Percentiles rank a stretch among this genome's conserved stretches.
Conservation (phyloP, 2,888 invertebrate species). For the Nephrotoma flavescens region DNA sequence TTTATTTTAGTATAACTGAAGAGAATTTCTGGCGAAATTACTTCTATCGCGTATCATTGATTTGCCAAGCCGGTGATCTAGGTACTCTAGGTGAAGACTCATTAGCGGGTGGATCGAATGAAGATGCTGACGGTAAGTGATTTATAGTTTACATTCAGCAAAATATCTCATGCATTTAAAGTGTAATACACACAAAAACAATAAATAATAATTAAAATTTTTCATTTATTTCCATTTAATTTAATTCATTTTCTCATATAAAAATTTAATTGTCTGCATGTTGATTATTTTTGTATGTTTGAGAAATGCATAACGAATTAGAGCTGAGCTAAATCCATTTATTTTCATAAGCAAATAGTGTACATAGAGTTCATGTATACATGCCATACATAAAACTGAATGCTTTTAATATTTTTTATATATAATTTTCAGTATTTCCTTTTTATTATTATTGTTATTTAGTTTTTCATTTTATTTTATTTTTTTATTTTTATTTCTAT, state of each 20-base stretch:
- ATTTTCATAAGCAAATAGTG: background rate
- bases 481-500: background rate
- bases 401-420: background rate
- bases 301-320: background rate
- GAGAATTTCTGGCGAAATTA: slow-evolving; percentile 99
- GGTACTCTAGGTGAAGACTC: slow-evolving; percentile 32
- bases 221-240: background rate
- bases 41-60: slow-evolving; percentile 96
- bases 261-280: background rate
- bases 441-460: background rate
- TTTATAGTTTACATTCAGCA: background rate
- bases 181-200: background rate
- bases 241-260: background rate
- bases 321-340: background rate
- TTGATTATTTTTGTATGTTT: background rate
- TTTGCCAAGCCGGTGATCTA: slow-evolving; percentile 87
- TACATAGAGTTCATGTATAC: background rate
- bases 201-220: background rate
- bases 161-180: background rate
- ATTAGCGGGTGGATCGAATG: slow-evolving; percentile 29
- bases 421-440: background rate
- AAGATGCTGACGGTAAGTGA: slow-evolving; percentile 23
- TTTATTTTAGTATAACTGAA: slow-evolving; percentile 62
- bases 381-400: background rate
- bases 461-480: background rate